Evolutionary conservation across 1,140 invertebrate species (phyloP).

Genomic region (Aphaenogaster rudis): DNA sequence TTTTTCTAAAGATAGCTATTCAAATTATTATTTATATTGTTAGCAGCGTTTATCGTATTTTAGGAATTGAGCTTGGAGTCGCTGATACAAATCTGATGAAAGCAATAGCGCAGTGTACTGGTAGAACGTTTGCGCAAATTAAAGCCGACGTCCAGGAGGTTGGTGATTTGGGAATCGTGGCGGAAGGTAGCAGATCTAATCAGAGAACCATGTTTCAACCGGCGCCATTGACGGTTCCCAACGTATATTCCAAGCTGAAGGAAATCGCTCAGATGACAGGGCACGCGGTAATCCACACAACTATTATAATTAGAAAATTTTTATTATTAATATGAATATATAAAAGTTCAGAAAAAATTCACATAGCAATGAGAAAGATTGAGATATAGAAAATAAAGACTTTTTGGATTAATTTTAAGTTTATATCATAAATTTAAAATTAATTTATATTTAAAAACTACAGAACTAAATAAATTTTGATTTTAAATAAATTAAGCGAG

Average conservation of each 20-base stretch:
- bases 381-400: neutral
- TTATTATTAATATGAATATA: constrained; percentile 20
- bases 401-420: neutral
- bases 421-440: neutral
- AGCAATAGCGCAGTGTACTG: constrained; percentile 97
- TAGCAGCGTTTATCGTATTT: neutral
- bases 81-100: constrained; percentile 98
- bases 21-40: neutral
- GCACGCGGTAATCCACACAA: constrained; percentile 87
- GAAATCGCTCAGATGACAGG: constrained; percentile 97
- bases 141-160: constrained; percentile 92
- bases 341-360: constrained; percentile 2
- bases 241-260: constrained; percentile 95
- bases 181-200: constrained; percentile 95
- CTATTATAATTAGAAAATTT: constrained; percentile 28
- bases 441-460: constrained; percentile 6
- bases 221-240: constrained; percentile 89
- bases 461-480: neutral
- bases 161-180: constrained; percentile 97
- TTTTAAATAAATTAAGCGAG: constrained; percentile 11
- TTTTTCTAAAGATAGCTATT: constrained; percentile 34
- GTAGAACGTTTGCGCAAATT: constrained; percentile 94
- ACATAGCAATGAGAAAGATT: neutral
- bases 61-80: constrained; percentile 94
- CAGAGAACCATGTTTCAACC: constrained; percentile 96